A percentile compares a stretch with the other conserved stretches of the same genome.
These are phyloP conservation scores for Phyllopteryx taeniolatus DNA, from an alignment of 2,113 vertebrate genomes.

Conservation along the genomic window DNA sequence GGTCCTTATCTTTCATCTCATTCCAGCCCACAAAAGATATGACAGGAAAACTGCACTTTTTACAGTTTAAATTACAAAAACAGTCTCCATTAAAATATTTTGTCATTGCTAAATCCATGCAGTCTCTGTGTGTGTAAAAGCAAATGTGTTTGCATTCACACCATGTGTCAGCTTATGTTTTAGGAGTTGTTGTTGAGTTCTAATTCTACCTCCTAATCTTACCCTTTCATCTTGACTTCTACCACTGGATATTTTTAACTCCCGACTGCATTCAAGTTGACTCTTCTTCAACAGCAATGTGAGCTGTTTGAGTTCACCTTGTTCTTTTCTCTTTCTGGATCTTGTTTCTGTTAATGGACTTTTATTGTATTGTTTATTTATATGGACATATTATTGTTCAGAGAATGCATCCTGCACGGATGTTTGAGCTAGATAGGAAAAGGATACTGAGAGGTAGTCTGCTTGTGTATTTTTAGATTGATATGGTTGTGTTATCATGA, in stretches of 20 bases:
- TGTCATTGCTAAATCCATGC: background rate
- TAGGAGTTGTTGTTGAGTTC: background rate
- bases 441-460: background rate
- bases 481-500: background rate
- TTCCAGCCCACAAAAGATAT: background rate
- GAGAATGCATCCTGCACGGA: conserved; percentile 20
- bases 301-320: conserved; percentile 12
- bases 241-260: conserved; percentile 28
- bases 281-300: conserved; percentile 14
- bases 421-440: conserved; percentile 2
- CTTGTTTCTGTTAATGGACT: conserved; percentile 22
- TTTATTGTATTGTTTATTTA: background rate
- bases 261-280: conserved; percentile 18
- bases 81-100: background rate
- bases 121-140: too few species aligned
- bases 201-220: conserved; percentile 3
- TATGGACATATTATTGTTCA: conserved; percentile 6
- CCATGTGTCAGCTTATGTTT: background rate
- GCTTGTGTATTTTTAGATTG: background rate
- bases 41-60: background rate
- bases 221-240: conserved; percentile 11
- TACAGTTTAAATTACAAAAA: background rate
- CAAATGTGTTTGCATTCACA: background rate
- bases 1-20: background rate
- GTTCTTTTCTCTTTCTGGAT: conserved; percentile 26